These are phyloP conservation scores for Drymodes brunneopygia DNA, from an alignment of 2,113 vertebrate genomes.

Conservation along the genomic window DNA sequence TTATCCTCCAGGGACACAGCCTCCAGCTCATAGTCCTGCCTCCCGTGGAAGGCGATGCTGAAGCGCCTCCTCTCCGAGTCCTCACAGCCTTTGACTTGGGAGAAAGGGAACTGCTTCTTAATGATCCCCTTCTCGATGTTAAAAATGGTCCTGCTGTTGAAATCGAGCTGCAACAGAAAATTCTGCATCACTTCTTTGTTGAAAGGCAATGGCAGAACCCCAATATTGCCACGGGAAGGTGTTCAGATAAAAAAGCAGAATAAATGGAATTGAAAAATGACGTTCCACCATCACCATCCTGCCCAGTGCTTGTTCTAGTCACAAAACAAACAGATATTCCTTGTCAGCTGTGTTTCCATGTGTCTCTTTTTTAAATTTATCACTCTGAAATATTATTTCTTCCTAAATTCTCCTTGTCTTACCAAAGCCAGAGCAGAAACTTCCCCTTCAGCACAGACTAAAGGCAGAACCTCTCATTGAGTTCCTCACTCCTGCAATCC, in stretches of 20 bases:
- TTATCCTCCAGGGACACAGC: slow-evolving; percentile 73
- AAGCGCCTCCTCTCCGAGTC: slow-evolving; percentile 68
- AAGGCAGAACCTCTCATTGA: neutral
- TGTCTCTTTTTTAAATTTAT: slow-evolving; percentile 27
- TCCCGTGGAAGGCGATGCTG: slow-evolving; percentile 68
- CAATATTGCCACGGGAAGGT: neutral
- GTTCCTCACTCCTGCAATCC: neutral
- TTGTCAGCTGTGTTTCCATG: neutral
- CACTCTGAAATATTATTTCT: slow-evolving; percentile 54
- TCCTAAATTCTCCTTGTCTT: slow-evolving; percentile 40
- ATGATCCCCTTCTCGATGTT: slow-evolving; percentile 80
- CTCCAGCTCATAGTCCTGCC: slow-evolving; percentile 76
- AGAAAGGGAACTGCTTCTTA: slow-evolving; percentile 76
- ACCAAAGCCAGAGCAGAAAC: slow-evolving; percentile 9
- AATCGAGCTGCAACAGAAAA: slow-evolving; percentile 73
- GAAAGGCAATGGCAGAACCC: neutral
- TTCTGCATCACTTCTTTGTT: neutral
- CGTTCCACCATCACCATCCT: neutral
- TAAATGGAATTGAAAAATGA: neutral
- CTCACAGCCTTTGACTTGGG: slow-evolving; percentile 72
- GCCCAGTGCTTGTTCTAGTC: neutral
- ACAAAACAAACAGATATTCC: neutral
- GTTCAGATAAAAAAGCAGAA: neutral
- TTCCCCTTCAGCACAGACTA: neutral
- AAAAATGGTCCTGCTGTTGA: slow-evolving; percentile 76